phyloP scores from a whole-genome alignment of 2,797 vertebrate species.

The Cossypha heuglini region DNA sequence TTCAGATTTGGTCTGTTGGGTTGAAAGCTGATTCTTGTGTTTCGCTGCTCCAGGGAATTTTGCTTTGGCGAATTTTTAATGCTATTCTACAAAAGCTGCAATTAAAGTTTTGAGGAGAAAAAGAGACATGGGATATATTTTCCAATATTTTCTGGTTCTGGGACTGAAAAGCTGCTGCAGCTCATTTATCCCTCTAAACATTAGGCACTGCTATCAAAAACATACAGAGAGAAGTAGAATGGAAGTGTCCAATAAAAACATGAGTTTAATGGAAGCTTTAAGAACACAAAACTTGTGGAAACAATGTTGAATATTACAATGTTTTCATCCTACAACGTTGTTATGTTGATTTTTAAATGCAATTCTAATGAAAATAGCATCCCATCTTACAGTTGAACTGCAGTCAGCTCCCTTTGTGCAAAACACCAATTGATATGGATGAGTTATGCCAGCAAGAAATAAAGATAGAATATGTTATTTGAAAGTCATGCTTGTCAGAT shows the following conservation, averaged over 20 bases:
- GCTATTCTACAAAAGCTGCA: neutral
- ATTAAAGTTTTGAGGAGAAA: neutral
- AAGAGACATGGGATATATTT: neutral
- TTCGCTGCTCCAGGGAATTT: neutral
- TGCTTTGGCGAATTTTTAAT: neutral
- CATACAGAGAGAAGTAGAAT: neutral
- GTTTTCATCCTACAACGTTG: neutral
- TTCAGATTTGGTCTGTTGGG: neutral
- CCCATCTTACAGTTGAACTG: neutral
- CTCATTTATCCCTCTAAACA: neutral
- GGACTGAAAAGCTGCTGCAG: neutral
- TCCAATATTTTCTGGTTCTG: neutral
- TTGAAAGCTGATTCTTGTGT: neutral
- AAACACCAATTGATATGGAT: neutral
- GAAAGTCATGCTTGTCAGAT: constrained; percentile 43
- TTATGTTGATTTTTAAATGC: neutral
- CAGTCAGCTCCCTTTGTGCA: neutral
- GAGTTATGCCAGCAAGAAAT: constrained; percentile 22
- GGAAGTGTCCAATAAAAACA: neutral
- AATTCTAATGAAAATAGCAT: neutral
- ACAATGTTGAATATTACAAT: neutral
- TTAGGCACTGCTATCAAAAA: neutral
- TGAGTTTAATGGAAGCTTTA: neutral
- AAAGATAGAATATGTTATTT: constrained; percentile 10
- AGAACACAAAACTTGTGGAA: neutral